These are phyloP conservation scores for Coenobita brevimanus DNA, from an alignment of 1,140 invertebrate species.

Conservation along the genomic window DNA sequence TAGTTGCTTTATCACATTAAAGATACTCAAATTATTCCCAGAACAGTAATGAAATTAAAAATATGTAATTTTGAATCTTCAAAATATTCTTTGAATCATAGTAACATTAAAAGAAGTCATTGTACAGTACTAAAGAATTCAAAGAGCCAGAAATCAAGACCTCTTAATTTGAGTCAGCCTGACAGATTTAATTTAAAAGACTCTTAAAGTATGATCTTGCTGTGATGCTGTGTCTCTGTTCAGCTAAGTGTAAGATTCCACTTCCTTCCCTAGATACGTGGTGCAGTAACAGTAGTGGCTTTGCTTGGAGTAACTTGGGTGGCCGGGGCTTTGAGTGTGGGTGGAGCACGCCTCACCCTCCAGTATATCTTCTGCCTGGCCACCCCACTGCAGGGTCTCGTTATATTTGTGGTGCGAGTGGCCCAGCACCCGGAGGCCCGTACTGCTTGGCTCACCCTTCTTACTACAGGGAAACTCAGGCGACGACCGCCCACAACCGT, in stretches of 20 bases:
- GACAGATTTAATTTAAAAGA: too few relatives aligned
- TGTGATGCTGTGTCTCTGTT: too few relatives aligned
- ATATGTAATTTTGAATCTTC: too few relatives aligned
- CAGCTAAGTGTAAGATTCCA: background rate
- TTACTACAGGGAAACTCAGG: conserved; percentile 72
- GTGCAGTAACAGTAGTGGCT: conserved; percentile 77
- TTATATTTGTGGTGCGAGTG: conserved; percentile 77
- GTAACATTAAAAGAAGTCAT: too few relatives aligned
- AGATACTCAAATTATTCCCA: too few relatives aligned
- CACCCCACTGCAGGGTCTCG: conserved; percentile 76
- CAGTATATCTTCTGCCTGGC: conserved; percentile 76
- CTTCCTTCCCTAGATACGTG: conserved; percentile 74
- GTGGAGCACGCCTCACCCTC: conserved; percentile 74
- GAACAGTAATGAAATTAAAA: too few relatives aligned
- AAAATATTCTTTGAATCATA: too few relatives aligned
- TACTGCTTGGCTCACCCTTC: conserved; percentile 74
- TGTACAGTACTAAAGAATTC: too few relatives aligned
- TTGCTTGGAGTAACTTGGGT: conserved; percentile 77
- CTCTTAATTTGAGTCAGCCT: too few relatives aligned
- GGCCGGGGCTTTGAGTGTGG: conserved; percentile 76
- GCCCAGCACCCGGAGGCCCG: conserved; percentile 76
- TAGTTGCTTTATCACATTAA: too few relatives aligned
- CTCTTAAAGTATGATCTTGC: too few relatives aligned
- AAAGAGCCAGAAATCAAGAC: too few relatives aligned
- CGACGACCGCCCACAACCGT: conserved; percentile 19